Conservation (phyloP, 1,140 invertebrate genomes). For the Brachionus paranguensis region DNA sequence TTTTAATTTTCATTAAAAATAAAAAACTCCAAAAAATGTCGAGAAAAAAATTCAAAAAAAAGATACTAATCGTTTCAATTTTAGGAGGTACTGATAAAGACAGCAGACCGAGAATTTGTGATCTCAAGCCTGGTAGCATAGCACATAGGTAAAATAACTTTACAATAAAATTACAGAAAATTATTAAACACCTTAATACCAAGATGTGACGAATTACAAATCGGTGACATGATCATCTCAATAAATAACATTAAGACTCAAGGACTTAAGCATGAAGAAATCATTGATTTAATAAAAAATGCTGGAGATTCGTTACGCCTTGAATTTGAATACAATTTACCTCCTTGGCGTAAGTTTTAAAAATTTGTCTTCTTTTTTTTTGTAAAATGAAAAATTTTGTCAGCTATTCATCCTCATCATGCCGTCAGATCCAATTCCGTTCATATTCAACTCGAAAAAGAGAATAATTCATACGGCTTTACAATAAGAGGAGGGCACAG, state of each 20-base stretch:
- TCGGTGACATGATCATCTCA: conserved; percentile 70
- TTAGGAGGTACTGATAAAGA: conserved; percentile 59
- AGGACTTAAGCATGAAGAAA: conserved; percentile 70
- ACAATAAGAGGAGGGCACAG: conserved; percentile 74
- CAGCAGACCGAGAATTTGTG: conserved; percentile 59
- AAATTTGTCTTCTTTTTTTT: background rate
- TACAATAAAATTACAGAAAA: background rate
- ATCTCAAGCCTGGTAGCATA: conserved; percentile 61
- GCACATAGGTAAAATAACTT: conserved; percentile 52
- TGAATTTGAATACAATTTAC: conserved; percentile 75
- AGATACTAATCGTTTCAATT: conserved; percentile 51
- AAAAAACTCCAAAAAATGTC: background rate
- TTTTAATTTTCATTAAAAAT: background rate
- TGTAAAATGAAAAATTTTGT: conserved; percentile 24
- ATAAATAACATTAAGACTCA: conserved; percentile 73
- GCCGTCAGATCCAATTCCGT: conserved; percentile 50
- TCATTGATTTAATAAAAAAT: conserved; percentile 69
- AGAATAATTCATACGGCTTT: conserved; percentile 76
- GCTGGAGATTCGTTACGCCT: conserved; percentile 67
- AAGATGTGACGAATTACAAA: conserved; percentile 61
- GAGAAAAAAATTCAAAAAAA: conserved; percentile 40
- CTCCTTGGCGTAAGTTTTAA: conserved; percentile 62
- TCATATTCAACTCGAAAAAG: conserved; percentile 61
- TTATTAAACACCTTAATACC: conserved; percentile 40
- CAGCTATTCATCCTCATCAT: conserved; percentile 46